These are phyloP conservation scores for Copsychus sechellarum DNA, from an alignment of 2,113 vertebrate species.

Conservation along the genomic window DNA sequence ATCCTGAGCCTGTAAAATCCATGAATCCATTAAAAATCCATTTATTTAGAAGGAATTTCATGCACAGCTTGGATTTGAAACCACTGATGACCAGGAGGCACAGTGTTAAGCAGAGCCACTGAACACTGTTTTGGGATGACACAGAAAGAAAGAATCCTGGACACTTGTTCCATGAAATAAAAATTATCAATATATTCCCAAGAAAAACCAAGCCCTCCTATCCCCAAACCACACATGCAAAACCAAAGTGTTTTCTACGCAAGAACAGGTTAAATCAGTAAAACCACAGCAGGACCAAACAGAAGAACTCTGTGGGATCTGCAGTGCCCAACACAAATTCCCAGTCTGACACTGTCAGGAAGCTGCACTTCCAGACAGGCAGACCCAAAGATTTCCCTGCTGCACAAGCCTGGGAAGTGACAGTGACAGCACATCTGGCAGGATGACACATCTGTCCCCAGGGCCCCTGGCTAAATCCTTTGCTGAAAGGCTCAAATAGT, in stretches of 20 bases:
- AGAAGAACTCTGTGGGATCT: background rate
- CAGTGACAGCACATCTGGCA: background rate
- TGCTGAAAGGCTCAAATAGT: fast-evolving
- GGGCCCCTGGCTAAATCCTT: background rate
- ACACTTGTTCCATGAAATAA: background rate
- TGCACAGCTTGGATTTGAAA: background rate
- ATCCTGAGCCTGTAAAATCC: background rate
- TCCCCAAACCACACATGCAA: background rate
- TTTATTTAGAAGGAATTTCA: background rate
- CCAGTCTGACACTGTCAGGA: fast-evolving
- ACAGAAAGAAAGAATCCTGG: background rate
- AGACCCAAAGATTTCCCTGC: background rate
- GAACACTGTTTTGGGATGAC: fast-evolving
- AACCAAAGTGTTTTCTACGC: background rate
- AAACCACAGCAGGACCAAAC: background rate
- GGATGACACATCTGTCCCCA: background rate
- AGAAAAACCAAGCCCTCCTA: background rate
- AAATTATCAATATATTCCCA: background rate
- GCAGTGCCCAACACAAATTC: background rate
- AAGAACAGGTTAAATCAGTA: background rate
- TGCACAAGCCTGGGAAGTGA: background rate
- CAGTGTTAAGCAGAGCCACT: background rate
- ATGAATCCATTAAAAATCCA: background rate
- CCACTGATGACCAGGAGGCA: background rate
- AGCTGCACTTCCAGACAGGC: background rate